Evolutionary conservation across 2,888 invertebrate species (phyloP).

Genomic region (Drosophila phalerata): DNA sequence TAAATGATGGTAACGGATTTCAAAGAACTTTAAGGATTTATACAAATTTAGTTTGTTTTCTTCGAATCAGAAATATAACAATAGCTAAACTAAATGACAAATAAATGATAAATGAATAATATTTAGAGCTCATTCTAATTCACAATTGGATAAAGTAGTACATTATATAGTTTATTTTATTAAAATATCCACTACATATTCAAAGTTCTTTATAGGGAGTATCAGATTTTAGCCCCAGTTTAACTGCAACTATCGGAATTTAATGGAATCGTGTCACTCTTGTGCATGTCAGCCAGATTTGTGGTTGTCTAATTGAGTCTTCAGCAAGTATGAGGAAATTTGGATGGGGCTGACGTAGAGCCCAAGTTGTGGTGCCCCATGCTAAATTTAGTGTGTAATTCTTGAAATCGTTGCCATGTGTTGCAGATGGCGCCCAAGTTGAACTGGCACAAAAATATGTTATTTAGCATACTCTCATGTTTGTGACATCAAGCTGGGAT

Average conservation of each 20-base stretch:
- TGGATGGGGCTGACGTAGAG: neutral
- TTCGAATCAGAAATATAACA: no score
- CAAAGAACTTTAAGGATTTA: no score
- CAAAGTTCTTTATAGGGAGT: no score
- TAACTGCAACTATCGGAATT: slow-evolving; percentile 19
- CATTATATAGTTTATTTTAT: no score
- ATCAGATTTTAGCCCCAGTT: neutral
- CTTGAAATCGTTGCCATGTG: slow-evolving; percentile 83
- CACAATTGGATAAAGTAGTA: no score
- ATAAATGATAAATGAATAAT: no score
- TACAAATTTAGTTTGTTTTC: no score
- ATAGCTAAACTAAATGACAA: no score
- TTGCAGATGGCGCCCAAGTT: slow-evolving; percentile 59
- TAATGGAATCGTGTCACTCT: slow-evolving; percentile 57
- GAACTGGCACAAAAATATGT: slow-evolving; percentile 66
- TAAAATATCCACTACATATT: no score
- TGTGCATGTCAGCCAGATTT: slow-evolving; percentile 70
- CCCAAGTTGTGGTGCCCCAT: slow-evolving; percentile 9
- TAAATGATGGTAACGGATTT: no score
- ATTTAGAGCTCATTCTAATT: no score
- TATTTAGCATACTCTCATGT: slow-evolving; percentile 13
- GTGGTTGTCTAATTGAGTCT: slow-evolving; percentile 68
- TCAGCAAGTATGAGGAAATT: slow-evolving; percentile 32
- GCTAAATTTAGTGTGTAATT: slow-evolving; percentile 84
- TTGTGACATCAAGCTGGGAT: slow-evolving; percentile 30